A percentile compares a stretch with the other conserved stretches of the same genome.
These are phyloP conservation scores for Psittacus erithacus DNA, from an alignment of 2,113 vertebrate species.

Conservation along the genomic window DNA sequence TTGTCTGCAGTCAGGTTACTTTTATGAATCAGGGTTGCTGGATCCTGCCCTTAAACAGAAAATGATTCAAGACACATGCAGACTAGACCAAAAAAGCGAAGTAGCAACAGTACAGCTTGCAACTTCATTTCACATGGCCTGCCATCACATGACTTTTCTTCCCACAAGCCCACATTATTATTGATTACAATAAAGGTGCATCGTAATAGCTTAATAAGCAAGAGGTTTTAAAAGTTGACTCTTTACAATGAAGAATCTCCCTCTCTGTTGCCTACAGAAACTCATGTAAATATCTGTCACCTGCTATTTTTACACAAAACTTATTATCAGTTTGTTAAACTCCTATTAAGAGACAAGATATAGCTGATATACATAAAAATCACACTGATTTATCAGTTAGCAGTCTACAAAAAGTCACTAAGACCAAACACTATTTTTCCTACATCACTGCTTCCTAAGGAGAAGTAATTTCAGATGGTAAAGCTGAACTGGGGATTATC, in stretches of 20 bases:
- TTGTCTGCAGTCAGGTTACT: background rate
- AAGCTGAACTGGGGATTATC: constrained; percentile 33
- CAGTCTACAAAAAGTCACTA: background rate
- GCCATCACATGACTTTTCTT: background rate
- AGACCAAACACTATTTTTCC: background rate
- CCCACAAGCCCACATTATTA: background rate
- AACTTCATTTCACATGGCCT: background rate
- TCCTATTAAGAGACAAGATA: background rate
- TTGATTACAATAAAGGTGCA: background rate
- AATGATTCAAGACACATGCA: background rate
- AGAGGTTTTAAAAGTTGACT: background rate
- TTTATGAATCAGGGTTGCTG: background rate
- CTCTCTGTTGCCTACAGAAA: background rate
- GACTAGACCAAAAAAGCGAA: background rate
- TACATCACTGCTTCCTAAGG: background rate
- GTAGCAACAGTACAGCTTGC: background rate
- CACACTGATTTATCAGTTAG: background rate
- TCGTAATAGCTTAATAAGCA: background rate
- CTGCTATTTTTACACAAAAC: background rate
- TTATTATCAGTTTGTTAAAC: background rate
- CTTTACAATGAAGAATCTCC: background rate
- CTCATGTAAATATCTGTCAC: background rate
- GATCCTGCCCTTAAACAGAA: background rate
- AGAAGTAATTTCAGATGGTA: background rate
- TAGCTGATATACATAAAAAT: background rate